phyloP scores from a whole-genome alignment of 2,113 vertebrate species.

The Panthera uncia region DNA sequence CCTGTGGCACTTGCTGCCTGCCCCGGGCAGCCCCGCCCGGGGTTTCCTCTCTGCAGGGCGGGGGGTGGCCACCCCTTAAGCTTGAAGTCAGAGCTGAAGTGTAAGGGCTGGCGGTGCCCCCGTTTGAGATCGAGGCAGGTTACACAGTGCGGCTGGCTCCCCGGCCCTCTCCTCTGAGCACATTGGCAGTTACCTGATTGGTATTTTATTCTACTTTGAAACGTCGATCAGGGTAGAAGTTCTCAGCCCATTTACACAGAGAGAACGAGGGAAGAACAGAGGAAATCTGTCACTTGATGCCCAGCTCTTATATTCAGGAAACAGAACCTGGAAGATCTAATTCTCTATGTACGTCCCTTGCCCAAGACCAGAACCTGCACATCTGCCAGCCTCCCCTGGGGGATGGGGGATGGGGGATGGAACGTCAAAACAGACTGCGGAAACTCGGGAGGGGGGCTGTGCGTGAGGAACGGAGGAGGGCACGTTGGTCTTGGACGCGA shows the following conservation, averaged over 20 bases:
- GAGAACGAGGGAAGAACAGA: background rate
- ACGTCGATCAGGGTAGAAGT: background rate
- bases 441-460: background rate
- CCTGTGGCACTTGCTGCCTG: background rate
- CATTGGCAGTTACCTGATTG: background rate
- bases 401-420: background rate
- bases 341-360: rapidly evolving
- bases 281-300: background rate
- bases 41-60: background rate
- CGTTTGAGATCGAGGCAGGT: background rate
- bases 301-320: background rate
- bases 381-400: background rate
- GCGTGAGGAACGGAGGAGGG: background rate
- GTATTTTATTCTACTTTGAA: background rate
- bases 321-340: background rate
- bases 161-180: background rate
- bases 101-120: background rate
- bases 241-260: background rate
- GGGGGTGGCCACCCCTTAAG: background rate
- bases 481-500: background rate
- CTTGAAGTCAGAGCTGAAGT: background rate
- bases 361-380: background rate
- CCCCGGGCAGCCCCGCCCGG: background rate
- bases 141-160: background rate
- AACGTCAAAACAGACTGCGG: background rate